Conservation (phyloP, 2,113 vertebrate genomes). For the Phaethon lepturus region DNA sequence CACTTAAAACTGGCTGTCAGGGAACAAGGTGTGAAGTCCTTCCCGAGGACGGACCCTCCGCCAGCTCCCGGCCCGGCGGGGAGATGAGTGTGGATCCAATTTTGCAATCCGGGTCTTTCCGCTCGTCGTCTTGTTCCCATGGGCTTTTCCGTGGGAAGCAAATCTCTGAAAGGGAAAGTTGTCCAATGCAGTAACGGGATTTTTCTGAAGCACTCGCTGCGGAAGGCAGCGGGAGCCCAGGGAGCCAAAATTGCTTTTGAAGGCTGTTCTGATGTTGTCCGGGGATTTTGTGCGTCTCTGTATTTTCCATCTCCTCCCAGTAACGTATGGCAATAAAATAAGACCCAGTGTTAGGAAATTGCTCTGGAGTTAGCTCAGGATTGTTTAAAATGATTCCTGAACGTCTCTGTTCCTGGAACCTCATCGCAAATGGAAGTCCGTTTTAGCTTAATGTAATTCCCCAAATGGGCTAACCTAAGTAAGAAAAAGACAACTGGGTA, state of each 20-base stretch:
- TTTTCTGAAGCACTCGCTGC: neutral
- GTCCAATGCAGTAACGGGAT: neutral
- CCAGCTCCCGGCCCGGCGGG: fast-evolving
- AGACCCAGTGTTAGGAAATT: neutral
- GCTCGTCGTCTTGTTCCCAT: neutral
- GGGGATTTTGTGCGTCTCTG: neutral
- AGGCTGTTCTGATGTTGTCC: neutral
- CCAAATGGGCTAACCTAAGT: neutral
- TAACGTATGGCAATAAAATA: neutral
- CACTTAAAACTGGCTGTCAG: neutral
- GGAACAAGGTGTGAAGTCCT: neutral
- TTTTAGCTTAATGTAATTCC: neutral
- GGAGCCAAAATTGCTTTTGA: neutral
- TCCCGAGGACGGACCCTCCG: neutral
- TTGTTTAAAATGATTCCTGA: neutral
- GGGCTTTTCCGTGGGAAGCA: slow-evolving; percentile 26
- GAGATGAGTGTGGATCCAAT: fast-evolving
- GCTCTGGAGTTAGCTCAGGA: neutral
- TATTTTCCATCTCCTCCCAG: neutral
- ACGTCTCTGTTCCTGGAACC: neutral
- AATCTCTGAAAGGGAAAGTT: neutral
- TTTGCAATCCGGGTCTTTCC: neutral
- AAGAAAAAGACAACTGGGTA: neutral
- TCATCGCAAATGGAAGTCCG: neutral
- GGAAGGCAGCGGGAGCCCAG: neutral